Percentiles rank a stretch among this genome's conserved stretches.
Conservation (phyloP, 2,113 vertebrate species). For the Vulpes vulpes region DNA sequence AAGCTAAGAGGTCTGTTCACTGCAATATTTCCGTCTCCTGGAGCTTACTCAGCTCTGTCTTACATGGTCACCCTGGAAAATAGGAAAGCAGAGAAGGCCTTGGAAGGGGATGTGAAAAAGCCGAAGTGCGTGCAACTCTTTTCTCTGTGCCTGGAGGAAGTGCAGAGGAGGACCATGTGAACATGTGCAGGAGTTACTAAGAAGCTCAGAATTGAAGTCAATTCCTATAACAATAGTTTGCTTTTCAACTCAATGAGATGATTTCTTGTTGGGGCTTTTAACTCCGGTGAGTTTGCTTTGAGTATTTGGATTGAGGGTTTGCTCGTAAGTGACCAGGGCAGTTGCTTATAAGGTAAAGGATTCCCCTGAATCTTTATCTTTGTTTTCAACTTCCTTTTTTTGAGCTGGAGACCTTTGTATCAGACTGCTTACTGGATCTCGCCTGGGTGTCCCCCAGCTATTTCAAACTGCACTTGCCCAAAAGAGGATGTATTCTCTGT, state of each 20-base stretch:
- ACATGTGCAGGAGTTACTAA: not conserved
- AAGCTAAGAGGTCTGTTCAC: constrained; percentile 27
- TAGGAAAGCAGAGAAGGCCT: not conserved
- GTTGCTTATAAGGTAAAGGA: constrained; percentile 36
- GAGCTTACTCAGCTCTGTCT: not conserved
- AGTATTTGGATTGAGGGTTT: constrained; percentile 41
- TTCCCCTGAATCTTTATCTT: constrained; percentile 58
- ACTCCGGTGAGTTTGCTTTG: constrained; percentile 59
- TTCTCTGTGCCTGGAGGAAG: not conserved
- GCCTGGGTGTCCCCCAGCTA: not conserved
- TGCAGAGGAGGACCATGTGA: not conserved
- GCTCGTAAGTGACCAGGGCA: constrained; percentile 19
- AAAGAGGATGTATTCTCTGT: constrained; percentile 58
- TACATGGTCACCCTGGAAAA: not conserved
- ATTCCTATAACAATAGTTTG: constrained; percentile 4
- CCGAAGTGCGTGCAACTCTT: not conserved
- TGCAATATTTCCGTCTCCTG: not conserved
- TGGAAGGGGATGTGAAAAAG: not conserved
- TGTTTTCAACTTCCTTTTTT: constrained; percentile 59
- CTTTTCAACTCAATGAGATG: constrained; percentile 26
- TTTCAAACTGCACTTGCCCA: constrained; percentile 52
- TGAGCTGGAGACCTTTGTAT: constrained; percentile 62
- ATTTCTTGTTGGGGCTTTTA: constrained; percentile 55
- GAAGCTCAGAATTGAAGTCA: constrained; percentile 5
- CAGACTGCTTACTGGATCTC: constrained; percentile 41